A percentile compares a stretch with the other conserved stretches of the same genome.
phyloP scores from a whole-genome alignment of 37 sponge, comb jelly and placozoan species.

The Ianthella basta region DNA sequence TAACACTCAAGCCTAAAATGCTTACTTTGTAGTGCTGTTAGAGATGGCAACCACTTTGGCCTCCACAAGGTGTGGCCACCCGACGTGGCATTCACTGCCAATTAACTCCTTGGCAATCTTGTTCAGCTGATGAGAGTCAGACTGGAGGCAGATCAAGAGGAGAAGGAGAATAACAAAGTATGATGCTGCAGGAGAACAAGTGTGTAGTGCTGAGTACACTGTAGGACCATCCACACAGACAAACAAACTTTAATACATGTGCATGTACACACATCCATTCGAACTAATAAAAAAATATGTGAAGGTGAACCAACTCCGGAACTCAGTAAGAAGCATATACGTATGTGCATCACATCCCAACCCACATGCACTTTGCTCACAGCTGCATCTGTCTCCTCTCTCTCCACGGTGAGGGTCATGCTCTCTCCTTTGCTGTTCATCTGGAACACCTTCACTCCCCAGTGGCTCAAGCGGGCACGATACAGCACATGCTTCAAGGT shows the following conservation, averaged over 20 bases:
- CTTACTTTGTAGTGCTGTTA: slow-evolving; percentile 48
- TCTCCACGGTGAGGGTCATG: slow-evolving; percentile 65
- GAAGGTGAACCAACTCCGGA: neutral
- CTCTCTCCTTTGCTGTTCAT: slow-evolving; percentile 68
- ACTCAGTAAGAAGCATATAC: no score
- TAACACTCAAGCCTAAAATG: no score
- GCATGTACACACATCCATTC: slow-evolving; percentile 3
- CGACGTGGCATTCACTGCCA: slow-evolving; percentile 72
- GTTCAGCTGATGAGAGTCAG: slow-evolving; percentile 27
- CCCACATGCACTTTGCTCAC: no score
- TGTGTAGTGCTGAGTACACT: neutral
- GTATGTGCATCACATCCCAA: no score
- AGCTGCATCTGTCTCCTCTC: slow-evolving; percentile 17
- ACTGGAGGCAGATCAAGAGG: no score
- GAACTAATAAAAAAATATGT: neutral
- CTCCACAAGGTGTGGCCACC: slow-evolving; percentile 88
- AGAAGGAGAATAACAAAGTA: no score
- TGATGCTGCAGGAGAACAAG: no score
- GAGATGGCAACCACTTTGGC: slow-evolving; percentile 76
- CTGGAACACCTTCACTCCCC: slow-evolving; percentile 85
- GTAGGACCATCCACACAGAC: no score
- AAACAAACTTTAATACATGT: no score
- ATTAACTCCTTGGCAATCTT: slow-evolving; percentile 72
- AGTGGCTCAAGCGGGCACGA: slow-evolving; percentile 49
- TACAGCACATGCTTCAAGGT: slow-evolving; percentile 83